phyloP scores from a whole-genome alignment of 2,113 vertebrate species.

The Aleadryas rufinucha region DNA sequence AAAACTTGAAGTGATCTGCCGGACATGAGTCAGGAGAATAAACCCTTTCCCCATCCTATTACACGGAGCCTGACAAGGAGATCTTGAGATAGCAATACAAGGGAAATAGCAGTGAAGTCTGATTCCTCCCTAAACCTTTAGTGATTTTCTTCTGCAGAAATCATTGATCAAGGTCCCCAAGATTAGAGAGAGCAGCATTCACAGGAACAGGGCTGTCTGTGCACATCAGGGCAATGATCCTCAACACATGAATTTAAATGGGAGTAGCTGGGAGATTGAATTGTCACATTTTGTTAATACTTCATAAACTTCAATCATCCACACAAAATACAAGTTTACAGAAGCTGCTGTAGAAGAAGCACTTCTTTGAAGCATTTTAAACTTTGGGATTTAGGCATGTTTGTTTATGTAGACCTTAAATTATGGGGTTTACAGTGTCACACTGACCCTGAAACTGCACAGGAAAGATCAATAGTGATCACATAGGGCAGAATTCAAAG shows the following conservation, averaged over 20 bases:
- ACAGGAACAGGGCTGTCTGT: rapidly evolving
- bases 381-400: background rate
- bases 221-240: background rate
- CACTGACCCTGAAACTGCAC: background rate
- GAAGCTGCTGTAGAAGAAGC: background rate
- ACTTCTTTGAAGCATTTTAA: background rate
- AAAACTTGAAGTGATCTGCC: background rate
- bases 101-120: background rate
- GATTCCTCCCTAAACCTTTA: background rate
- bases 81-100: background rate
- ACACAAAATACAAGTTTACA: background rate
- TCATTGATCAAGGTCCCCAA: background rate
- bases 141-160: background rate
- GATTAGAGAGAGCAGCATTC: background rate
- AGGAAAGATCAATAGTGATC: background rate
- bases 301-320: background rate
- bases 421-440: background rate
- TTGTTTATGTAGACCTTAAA: background rate
- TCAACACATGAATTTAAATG: background rate
- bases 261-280: background rate
- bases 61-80: background rate
- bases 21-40: background rate
- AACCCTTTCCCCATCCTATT: background rate
- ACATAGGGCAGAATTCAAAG: background rate
- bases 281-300: background rate